Evolutionary conservation across 2,797 vertebrate species (phyloP), one percentile per base, ranked within the genome.

Genomic region (Argyrosomus regius): DNA sequence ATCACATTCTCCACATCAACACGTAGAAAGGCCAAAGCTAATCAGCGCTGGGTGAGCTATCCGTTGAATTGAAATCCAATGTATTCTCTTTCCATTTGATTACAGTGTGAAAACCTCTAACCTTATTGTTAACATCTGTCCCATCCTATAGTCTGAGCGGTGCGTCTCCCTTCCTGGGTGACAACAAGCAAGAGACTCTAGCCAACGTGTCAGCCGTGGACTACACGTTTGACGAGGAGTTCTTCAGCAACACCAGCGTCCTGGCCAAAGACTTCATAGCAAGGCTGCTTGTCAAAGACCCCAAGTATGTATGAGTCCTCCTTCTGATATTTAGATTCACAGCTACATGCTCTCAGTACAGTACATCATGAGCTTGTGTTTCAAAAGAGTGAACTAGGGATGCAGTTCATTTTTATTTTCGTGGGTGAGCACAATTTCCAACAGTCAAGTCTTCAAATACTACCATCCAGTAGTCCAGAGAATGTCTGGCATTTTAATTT

Each of bases 201-300:
- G 98, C 97, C 73, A 99, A 98, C 60, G 97, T 99, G 73, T 99
- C 98, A 8, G 98, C 98, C 5, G 98, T 99, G 78, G 98, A 97
- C 92, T 99, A 99, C 0, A 95, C 97, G 12, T 99, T 99, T 66
- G 98, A 99, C 17, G 98, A 99, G 73, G 98, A 99, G 88, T 99
- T 96, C 91, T 99, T 99, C 94, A 97, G 96, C 92, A 96, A 92
- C 89, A 99, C 98, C 80, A 99, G 98, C 91, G 73, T 82, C 78
- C 95, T 99, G 91, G 98, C 98, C 96, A 99, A 98, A 97, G 98
- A 99, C 91, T 99, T 99, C 87, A 99, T 99, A 81, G 88, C 93
- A 72, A 95, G 95, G 83, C 97, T 99, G 65, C 96, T 99, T 26
- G 92, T 99, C 88, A 99, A 99, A 94, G 98, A 99, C 88, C 98